Conservation (phyloP, 2,113 vertebrate species). For the Hiodon tergisus region DNA sequence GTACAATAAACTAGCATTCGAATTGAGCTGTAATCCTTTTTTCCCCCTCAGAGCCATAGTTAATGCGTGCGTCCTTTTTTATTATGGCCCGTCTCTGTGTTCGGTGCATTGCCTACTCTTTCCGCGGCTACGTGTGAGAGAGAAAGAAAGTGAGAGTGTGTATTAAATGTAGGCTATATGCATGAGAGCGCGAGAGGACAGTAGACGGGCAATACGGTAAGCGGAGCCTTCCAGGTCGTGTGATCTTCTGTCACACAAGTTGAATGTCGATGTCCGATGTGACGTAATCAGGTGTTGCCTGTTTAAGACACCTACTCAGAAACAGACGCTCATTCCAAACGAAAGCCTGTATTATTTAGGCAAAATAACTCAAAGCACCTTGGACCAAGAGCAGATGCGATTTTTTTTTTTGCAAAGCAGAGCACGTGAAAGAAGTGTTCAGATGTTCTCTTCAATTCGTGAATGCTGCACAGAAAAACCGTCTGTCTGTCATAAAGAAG, state of each 20-base stretch:
- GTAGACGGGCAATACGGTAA: not conserved
- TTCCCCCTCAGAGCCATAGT: not conserved
- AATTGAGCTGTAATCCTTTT: constrained; percentile 9
- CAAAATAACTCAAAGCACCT: not conserved
- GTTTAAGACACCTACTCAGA: constrained; percentile 19
- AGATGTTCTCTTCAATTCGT: not conserved
- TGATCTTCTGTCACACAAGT: constrained; percentile 9
- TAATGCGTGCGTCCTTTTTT: constrained; percentile 7
- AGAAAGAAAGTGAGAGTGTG: not conserved
- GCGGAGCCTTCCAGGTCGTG: constrained; percentile 3
- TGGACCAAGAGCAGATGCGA: constrained; percentile 1
- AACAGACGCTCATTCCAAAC: constrained; percentile 3
- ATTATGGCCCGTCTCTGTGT: constrained; percentile 3
- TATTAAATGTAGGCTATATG: no score
- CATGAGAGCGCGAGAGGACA: not conserved
- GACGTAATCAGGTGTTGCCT: constrained; percentile 20
- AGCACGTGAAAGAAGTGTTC: not conserved
- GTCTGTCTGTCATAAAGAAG: constrained; percentile 18
- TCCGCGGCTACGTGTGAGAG: not conserved
- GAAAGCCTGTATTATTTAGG: not conserved
- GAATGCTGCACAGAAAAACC: constrained; percentile 4
- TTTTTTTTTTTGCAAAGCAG: not conserved
- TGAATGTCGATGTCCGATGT: constrained; percentile 14
- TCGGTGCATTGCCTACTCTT: not conserved
- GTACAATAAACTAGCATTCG: not conserved